phyloP scores from a whole-genome alignment of 1,140 invertebrate species.

The Galendromus occidentalis region DNA sequence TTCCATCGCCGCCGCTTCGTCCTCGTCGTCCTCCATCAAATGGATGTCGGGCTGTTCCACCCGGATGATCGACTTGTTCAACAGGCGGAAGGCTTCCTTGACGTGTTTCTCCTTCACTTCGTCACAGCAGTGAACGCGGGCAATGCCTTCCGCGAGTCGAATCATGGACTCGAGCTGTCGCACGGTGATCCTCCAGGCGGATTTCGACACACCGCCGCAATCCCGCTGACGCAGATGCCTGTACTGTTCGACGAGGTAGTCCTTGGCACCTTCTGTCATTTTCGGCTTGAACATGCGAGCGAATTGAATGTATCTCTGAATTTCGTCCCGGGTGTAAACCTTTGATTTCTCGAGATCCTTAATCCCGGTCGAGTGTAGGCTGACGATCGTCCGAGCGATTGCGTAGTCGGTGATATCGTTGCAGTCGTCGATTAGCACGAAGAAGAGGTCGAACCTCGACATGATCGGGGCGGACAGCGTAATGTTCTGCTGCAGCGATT shows the following conservation, averaged over 20 bases:
- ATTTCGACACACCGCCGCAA: slow-evolving; percentile 41
- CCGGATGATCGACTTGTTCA: slow-evolving; percentile 95
- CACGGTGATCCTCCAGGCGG: slow-evolving; percentile 90
- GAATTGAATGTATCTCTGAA: slow-evolving; percentile 85
- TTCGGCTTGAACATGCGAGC: slow-evolving; percentile 88
- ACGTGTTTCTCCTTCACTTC: slow-evolving; percentile 71
- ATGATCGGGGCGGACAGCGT: slow-evolving; percentile 86
- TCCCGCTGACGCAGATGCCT: slow-evolving; percentile 64
- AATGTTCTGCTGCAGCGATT: slow-evolving; percentile 88
- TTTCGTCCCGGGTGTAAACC: slow-evolving; percentile 62
- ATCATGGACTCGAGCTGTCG: slow-evolving; percentile 95
- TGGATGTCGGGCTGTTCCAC: slow-evolving; percentile 95
- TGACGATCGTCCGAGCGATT: slow-evolving; percentile 85
- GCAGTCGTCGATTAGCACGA: slow-evolving; percentile 87
- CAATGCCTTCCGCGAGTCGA: slow-evolving; percentile 83
- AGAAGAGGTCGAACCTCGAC: slow-evolving; percentile 97
- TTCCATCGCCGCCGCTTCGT: slow-evolving; percentile 19
- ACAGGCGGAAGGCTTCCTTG: slow-evolving; percentile 69
- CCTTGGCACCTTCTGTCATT: slow-evolving; percentile 48
- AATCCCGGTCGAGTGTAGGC: slow-evolving; percentile 64
- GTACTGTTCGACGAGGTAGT: slow-evolving; percentile 73
- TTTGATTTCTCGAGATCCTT: slow-evolving; percentile 43
- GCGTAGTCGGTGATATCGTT: slow-evolving; percentile 87
- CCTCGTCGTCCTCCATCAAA: slow-evolving; percentile 47
- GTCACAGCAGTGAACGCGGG: slow-evolving; percentile 80